phyloP scores from a whole-genome alignment of 2,113 vertebrate genomes.

The Forbesichthys agassizii region DNA sequence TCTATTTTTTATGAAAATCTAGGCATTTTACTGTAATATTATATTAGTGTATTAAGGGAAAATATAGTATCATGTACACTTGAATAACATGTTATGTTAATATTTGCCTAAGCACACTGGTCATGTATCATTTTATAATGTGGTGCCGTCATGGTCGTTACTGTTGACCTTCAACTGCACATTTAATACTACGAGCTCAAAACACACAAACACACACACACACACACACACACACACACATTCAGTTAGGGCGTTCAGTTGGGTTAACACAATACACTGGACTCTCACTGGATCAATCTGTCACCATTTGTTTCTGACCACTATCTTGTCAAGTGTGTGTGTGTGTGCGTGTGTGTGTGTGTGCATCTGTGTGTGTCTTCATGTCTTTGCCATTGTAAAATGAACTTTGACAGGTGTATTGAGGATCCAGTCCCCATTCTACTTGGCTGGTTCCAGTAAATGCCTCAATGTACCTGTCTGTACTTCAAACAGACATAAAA shows the following conservation, averaged over 20 bases:
- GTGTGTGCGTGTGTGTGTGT: conserved; percentile 16
- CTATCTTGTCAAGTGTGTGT: conserved; percentile 25
- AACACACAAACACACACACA: conserved; percentile 6
- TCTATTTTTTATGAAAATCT: too few relatives aligned
- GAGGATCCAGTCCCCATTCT: conserved; percentile 45
- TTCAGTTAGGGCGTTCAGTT: conserved; percentile 33
- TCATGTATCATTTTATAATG: background rate
- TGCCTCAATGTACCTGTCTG: conserved; percentile 57
- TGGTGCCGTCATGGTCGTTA: background rate
- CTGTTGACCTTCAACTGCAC: background rate
- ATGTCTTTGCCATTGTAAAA: conserved; percentile 35
- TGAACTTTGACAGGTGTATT: conserved; percentile 48
- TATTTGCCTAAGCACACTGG: too few relatives aligned
- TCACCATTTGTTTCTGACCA: conserved; percentile 70
- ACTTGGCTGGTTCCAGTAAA: conserved; percentile 41
- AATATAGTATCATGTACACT: too few relatives aligned
- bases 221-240: conserved; percentile 9
- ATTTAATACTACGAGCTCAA: conserved; percentile 6
- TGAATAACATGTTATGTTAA: too few relatives aligned
- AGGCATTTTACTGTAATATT: too few relatives aligned
- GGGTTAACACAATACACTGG: conserved; percentile 69
- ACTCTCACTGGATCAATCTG: conserved; percentile 76
- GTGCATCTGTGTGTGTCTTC: conserved; percentile 27
- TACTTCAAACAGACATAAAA: conserved; percentile 49
- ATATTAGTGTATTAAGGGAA: too few relatives aligned